Evolutionary conservation across 2,113 vertebrate species (phyloP), one percentile per base, ranked within the genome.

Genomic region (Corydoras sp.): DNA sequence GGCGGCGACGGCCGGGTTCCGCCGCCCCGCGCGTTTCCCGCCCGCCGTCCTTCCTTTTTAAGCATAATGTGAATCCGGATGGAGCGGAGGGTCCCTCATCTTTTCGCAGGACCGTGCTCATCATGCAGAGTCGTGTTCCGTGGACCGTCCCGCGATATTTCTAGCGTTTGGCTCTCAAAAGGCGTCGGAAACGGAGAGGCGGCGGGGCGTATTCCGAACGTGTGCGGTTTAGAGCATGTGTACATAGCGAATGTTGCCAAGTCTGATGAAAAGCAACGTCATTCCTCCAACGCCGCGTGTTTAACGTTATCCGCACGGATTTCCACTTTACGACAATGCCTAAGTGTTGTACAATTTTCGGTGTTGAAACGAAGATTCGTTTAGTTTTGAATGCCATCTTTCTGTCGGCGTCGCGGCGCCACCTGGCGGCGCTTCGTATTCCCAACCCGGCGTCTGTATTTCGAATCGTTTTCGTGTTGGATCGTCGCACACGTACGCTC

Each of bases 101-200:
- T 24, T 24, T 24, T 24, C 18, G 18, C 18, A 24, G 18, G 18
- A 24, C 18, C 81, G 71, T 77, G 71, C 76, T 84, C 82, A 86
- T 83, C 83, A 86, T 83, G 83, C 85, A 85, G 82, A 83, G 77
- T 88, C 87, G 88, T 92, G 90, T 92, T 92, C 92, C 88, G 91
- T 95, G 91, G 91, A 92, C 91, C 89, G 90, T 92, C 92, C 93
- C 93, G 92, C 91, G 90, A 90, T 90, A 92, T 97, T 95, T 95
- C 94, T 68, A 74, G 90, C 93, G 95, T 93, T 90, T 94, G 92
- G 90, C 87, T 88, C 86, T 89, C 86, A 71, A 81, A 92, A 91
- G 87, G 89, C 90, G 92, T 59, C 3, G 6, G 13, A 50, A 59
- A 51, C 66, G 92, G 90, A 91, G 92, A 89, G 89, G 90, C 91